Evolutionary conservation across 2,113 vertebrate genomes (phyloP), one percentile per base, ranked within the genome.

Genomic region (Rhinopomastus cyanomelas): DNA sequence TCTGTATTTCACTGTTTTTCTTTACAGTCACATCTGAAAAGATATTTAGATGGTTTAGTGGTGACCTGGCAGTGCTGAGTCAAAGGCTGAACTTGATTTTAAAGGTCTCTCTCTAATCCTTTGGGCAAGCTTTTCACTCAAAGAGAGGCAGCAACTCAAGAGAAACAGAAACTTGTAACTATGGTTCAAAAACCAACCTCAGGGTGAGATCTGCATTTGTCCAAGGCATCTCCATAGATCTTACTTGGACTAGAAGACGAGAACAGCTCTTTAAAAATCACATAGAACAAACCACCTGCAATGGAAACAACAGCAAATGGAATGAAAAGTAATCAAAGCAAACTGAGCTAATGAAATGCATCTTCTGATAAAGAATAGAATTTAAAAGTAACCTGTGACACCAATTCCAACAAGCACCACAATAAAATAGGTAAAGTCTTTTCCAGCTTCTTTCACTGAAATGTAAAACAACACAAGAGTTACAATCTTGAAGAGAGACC

Each of bases 181-280:
- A 17, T 61, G 16, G 16, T 51, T 59, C 32, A 81, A 73, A 86
- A 87, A 97, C 97, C 88, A 88, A 99, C 99, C 98, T 99, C 98
- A 16, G 99, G 98, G 82, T 99, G 97, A 44, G 96, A 95, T 96
- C 95, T 98, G 97, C 99, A 99, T 96, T 98, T 98, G 78, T 98
- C 95, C 81, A 99, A 98, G 52, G 99, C 98, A 92, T 98, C 98
- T 53, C 98, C 98, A 62, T 99, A 99, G 48, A 99, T 96, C 95
- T 98, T 99, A 97, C 96, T 99, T 51, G 99, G 99, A 95, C 99
- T 99, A 53, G 98, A 98, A 85, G 99, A 98, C 62, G 98, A 99
- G 94, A 99, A 98, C 2, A 99, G 96, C 93, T 99, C 99, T 97
- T 98, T 98, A 94, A 99, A 99, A 80, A 99, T 96, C 53, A 98